Evolutionary conservation across 2,888 invertebrate genomes (phyloP).

Genomic region (Andrena bucephala): DNA sequence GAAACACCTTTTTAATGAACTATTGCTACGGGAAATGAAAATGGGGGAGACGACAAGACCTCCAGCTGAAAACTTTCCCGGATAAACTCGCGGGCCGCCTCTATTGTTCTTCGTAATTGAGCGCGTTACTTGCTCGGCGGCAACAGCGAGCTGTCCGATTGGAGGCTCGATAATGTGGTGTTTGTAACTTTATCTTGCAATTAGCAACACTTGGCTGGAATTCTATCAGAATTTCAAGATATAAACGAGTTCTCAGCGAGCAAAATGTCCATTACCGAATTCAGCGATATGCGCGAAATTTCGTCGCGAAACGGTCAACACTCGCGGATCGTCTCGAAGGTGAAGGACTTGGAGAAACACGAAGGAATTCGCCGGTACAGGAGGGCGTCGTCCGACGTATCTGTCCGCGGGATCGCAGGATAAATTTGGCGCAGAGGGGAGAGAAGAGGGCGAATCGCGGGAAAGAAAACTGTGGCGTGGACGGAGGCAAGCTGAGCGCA

Average conservation of each 20-base stretch:
- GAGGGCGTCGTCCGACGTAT: constrained; percentile 32
- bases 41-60: constrained; percentile 82
- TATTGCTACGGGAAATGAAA: constrained; percentile 86
- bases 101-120: constrained; percentile 40
- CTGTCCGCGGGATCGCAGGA: constrained; percentile 64
- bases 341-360: constrained; percentile 12
- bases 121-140: constrained; percentile 3
- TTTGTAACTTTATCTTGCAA: not conserved
- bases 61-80: constrained; percentile 45
- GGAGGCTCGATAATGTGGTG: not conserved
- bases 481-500: constrained; percentile 82
- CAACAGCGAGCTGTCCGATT: not conserved
- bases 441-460: constrained; percentile 28
- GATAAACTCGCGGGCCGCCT: constrained; percentile 33
- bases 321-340: not conserved
- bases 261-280: too few relatives aligned
- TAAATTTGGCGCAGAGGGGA: constrained; percentile 70
- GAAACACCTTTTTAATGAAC: constrained; percentile 92
- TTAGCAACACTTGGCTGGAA: not conserved
- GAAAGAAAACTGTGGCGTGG: constrained; percentile 62
- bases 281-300: not conserved
- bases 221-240: not conserved
- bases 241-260: not conserved
- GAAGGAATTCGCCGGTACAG: constrained; percentile 32
- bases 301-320: too few relatives aligned